Evolutionary conservation across 1,140 invertebrate species (phyloP), one percentile per base, ranked within the genome.

Genomic region (Charaxes varanes): DNA sequence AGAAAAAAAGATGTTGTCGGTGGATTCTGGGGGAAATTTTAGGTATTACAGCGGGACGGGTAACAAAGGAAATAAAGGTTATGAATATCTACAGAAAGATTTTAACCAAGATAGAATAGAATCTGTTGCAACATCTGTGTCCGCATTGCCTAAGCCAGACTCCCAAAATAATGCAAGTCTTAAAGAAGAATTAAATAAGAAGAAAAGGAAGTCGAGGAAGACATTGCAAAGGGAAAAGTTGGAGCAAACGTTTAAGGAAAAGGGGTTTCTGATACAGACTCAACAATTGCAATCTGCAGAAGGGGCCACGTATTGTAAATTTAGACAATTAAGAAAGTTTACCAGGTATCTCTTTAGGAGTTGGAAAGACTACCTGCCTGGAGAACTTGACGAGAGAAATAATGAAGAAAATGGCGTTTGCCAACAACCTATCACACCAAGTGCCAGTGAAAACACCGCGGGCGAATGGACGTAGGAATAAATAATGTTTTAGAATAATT

Each of bases 291-390:
- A 96, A 67, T 95, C 94, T 0, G 94, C 94, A 0, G 94, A 96
- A 71, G 94, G 94, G 0, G 94, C 94, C 0, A 96, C 94, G 0
- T 97, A 96, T 61, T 97, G 95, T 77, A 97, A 97, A 73, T 97
- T 97, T 65, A 85, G 94, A 23, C 95, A 97, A 61, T 77, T 97
- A 6, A 86, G 94, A 43, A 97, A 97, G 69, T 97, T 97, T 58
- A 97, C 95, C 0, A 87, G 94, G 15, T 97, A 97, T 72, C 84
- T 97, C 23, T 96, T 96, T 55, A 87, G 95, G 36, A 95, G 93
- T 62, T 97, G 94, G 94, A 96, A 96, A 66, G 93, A 96, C 70
- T 95, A 97, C 71, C 85, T 97, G 10, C 94, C 95, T 0, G 93
- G 91, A 0, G 92, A 93, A 45, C 86, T 94, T 21, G 67, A 77